Evolutionary conservation across 2,113 vertebrate species (phyloP).

Genomic region (Prionailurus viverrinus): DNA sequence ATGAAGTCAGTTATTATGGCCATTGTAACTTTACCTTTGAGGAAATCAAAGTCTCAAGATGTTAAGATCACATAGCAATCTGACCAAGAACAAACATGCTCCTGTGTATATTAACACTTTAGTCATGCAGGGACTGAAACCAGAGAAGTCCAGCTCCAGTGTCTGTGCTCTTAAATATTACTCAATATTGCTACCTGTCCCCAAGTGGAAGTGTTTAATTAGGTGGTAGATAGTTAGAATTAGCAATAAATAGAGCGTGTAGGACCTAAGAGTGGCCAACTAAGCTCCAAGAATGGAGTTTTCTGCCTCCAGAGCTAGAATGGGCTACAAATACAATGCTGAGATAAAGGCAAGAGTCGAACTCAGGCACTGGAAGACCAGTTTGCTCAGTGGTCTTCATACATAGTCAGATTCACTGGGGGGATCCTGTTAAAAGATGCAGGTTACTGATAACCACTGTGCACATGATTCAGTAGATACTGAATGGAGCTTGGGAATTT

Average conservation of each 20-base stretch:
- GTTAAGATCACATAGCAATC: neutral
- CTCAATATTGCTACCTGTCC: neutral
- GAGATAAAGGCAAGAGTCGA: neutral
- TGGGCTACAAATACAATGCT: neutral
- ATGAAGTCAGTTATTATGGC: neutral
- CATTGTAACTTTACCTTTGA: neutral
- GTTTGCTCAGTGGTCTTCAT: neutral
- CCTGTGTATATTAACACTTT: neutral
- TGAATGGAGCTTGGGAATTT: neutral
- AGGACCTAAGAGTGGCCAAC: neutral
- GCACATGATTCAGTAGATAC: neutral
- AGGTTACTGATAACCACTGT: neutral
- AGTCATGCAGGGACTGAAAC: neutral
- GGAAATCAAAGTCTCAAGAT: neutral
- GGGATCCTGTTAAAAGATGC: neutral
- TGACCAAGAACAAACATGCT: neutral
- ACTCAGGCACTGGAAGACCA: neutral
- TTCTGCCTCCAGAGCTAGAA: neutral
- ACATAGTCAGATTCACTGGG: neutral
- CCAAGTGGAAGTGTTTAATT: neutral
- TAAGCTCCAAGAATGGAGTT: neutral
- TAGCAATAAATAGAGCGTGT: neutral
- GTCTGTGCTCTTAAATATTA: neutral
- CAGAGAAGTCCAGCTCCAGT: neutral
- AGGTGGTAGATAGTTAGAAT: neutral